Percentiles rank a stretch among this genome's conserved stretches.
Evolutionary conservation across 1,140 invertebrate genomes (phyloP).

Genomic region (Drosophila bocki): DNA sequence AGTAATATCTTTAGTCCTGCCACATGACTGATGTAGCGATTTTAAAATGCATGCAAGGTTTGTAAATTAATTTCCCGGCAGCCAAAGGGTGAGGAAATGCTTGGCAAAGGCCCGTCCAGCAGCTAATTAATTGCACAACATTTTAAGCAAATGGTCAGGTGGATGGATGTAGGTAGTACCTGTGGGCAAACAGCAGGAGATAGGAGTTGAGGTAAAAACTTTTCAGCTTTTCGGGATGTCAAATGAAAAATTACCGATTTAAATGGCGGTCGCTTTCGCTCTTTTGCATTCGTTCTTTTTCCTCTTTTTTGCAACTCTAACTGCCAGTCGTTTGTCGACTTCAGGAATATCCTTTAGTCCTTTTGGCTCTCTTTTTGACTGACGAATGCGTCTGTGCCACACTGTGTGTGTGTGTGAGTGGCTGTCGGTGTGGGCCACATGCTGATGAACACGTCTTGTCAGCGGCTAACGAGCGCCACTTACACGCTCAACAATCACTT

Average conservation of each 20-base stretch:
- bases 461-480: constrained; percentile 77
- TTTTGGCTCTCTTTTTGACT: constrained; percentile 41
- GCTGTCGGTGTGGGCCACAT: constrained; percentile 56
- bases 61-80: constrained; percentile 46
- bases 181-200: constrained; percentile 24
- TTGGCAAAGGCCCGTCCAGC: constrained; percentile 1
- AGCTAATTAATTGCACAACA: constrained; percentile 69
- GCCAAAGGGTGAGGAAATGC: background rate
- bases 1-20: background rate
- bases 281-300: constrained; percentile 19
- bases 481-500: constrained; percentile 79
- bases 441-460: constrained; percentile 78
- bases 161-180: constrained; percentile 18
- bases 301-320: constrained; percentile 38
- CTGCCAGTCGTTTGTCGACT: constrained; percentile 69
- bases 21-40: constrained; percentile 39
- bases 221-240: constrained; percentile 52
- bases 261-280: constrained; percentile 62
- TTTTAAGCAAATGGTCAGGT: constrained; percentile 61
- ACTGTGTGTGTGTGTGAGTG: constrained; percentile 20
- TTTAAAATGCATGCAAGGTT: constrained; percentile 45
- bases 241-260: constrained; percentile 74
- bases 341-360: constrained; percentile 44
- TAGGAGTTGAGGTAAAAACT: constrained; percentile 23
- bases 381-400: constrained; percentile 39